Evolutionary conservation across 37 sponge, comb jelly and placozoan species (phyloP).

Genomic region (Eunapius fragilis): DNA sequence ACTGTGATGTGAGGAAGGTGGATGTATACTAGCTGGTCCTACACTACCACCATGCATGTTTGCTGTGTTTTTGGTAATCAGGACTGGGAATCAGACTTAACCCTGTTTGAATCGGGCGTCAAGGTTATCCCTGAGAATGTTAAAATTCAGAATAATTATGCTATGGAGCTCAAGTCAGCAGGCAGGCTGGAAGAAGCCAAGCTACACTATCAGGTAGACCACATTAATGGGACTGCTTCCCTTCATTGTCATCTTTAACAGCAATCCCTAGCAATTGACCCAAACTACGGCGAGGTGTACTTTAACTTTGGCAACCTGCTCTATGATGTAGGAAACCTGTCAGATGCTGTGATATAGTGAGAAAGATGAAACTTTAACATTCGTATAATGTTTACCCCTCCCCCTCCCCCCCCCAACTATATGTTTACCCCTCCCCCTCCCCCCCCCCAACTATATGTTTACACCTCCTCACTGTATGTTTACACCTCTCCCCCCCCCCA

Average conservation of each 20-base stretch:
- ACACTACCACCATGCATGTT: too few relatives aligned
- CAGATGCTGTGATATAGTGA: conserved; percentile 50
- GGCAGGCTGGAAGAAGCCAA: conserved; percentile 63
- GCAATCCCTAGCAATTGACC: conserved; percentile 74
- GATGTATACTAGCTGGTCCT: neutral
- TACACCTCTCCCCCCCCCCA: neutral
- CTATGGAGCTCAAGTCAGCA: conserved; percentile 71
- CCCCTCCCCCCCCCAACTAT: neutral
- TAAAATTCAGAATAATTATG: conserved; percentile 90
- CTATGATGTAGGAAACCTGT: conserved; percentile 60
- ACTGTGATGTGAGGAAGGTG: neutral
- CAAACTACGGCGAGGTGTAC: conserved; percentile 80
- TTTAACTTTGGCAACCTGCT: conserved; percentile 88
- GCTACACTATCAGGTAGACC: conserved; percentile 58
- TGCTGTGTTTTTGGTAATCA: conserved; percentile 7
- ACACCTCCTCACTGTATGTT: too few relatives aligned
- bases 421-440: too few relatives aligned
- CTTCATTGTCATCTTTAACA: neutral
- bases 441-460: too few relatives aligned
- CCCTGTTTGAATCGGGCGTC: conserved; percentile 80
- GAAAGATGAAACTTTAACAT: neutral
- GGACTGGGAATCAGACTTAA: conserved; percentile 87
- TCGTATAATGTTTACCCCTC: neutral
- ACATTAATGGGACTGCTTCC: neutral
- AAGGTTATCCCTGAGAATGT: conserved; percentile 76